Conservation (phyloP, 2,797 vertebrate species). For the Crotalus adamanteus region DNA sequence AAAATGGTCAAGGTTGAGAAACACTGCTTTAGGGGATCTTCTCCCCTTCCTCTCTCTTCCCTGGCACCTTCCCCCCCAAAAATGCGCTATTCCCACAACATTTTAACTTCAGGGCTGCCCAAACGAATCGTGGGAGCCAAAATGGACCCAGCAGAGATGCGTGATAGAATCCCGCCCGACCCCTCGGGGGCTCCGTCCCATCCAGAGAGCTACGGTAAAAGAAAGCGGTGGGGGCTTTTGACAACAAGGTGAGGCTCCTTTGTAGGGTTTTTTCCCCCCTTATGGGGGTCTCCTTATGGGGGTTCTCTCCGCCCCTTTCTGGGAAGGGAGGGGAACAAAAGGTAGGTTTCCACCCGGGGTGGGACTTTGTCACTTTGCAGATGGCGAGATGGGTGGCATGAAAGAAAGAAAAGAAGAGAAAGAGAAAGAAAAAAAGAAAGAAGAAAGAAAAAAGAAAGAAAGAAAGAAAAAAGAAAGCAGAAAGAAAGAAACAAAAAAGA, state of each 20-base stretch:
- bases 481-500: accelerated
- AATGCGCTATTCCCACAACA: too few relatives aligned
- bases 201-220: background rate
- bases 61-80: background rate
- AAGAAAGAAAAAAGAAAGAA: accelerated
- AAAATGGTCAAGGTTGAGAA: too few relatives aligned
- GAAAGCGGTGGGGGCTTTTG: background rate
- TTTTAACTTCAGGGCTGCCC: background rate
- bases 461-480: too few relatives aligned
- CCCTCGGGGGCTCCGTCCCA: background rate
- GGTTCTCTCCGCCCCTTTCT: background rate
- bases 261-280: background rate
- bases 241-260: background rate
- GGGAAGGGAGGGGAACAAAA: background rate
- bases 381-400: background rate
- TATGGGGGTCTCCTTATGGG: too few relatives aligned
- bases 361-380: background rate
- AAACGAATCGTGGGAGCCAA: too few relatives aligned
- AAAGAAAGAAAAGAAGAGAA: background rate
- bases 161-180: background rate
- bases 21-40: background rate
- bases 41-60: background rate
- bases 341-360: background rate
- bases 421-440: too few relatives aligned
- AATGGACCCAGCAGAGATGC: too few relatives aligned